These are phyloP conservation scores for Tiliqua scincoides DNA, from an alignment of 2,113 vertebrate species.

Conservation along the genomic window DNA sequence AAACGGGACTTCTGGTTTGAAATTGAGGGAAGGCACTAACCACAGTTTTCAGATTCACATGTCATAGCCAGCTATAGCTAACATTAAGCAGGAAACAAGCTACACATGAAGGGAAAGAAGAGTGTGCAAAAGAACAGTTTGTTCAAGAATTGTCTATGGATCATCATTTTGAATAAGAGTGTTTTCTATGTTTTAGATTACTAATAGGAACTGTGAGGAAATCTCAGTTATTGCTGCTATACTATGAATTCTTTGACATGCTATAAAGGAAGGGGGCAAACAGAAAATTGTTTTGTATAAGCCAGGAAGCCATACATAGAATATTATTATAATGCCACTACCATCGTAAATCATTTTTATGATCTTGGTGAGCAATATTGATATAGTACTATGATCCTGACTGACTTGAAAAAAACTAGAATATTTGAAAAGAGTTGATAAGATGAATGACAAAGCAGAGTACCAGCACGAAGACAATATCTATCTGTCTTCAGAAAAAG, in stretches of 20 bases:
- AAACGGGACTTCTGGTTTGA: background rate
- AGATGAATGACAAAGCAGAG: background rate
- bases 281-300: background rate
- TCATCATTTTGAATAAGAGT: background rate
- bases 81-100: background rate
- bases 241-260: background rate
- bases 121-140: background rate
- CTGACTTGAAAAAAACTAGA: background rate
- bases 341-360: constrained; percentile 13
- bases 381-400: background rate
- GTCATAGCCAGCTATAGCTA: background rate
- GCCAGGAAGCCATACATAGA: background rate
- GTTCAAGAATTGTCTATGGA: background rate
- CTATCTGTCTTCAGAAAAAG: background rate
- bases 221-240: background rate
- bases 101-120: background rate
- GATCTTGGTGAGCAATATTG: background rate
- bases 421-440: background rate
- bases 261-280: background rate
- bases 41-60: background rate
- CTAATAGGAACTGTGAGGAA: background rate
- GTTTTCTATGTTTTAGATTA: background rate
- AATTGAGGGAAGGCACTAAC: background rate
- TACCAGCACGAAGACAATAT: background rate
- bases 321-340: constrained; percentile 9